Evolutionary conservation across 2,113 vertebrate genomes (phyloP), one percentile per base, ranked within the genome.

Genomic region (Syrrhaptes paradoxus): DNA sequence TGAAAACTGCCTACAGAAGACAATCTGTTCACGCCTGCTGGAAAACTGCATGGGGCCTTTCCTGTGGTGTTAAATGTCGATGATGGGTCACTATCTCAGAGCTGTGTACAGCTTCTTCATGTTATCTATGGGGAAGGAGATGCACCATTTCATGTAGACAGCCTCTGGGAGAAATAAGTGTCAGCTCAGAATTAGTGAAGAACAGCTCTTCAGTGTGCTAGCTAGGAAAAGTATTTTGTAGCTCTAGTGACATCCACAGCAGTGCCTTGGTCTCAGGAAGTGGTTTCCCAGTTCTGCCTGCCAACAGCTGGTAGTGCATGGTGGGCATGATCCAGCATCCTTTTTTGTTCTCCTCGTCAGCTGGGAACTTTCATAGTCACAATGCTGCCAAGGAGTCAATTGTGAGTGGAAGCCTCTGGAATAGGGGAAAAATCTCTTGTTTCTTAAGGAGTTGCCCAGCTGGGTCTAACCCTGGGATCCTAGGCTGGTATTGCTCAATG

Each of bases 31-130:
- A 11, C 1, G 4, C 19, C 57, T 74, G 80, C 10, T 2, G 2
- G 45, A n/a, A 32, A 62, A 46, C 11, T 2, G 15, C 45, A 38
- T 0, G 0, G 24, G 73, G 19, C 32, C 51, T 49, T 52, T 54
- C 43, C 31, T 62, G 26, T 36, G 32, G 29, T 59, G 31, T 12
- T 57, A 21, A 38, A 61, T 31, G 48, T 29, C 78, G 48, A 13
- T 12, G 46, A n/a, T 10, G n/a, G 17, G 41, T 78, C 2, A 0
- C 29, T 46, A 10, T 9, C 48, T 43, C 41, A 74, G 46, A 63
- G 57, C 32, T 36, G 5, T 20, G 45, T 41, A 18, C 45, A 52
- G 15, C 51, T 62, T 15, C 51, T 25, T 71, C 46, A 1, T 19
- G 24, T 38, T 43, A 29, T 36, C 67, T 49, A 10, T 34, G 13